Base-by-base conservation (phyloP, 2,113 vertebrate genomes). In the Prinia subflava region DNA sequence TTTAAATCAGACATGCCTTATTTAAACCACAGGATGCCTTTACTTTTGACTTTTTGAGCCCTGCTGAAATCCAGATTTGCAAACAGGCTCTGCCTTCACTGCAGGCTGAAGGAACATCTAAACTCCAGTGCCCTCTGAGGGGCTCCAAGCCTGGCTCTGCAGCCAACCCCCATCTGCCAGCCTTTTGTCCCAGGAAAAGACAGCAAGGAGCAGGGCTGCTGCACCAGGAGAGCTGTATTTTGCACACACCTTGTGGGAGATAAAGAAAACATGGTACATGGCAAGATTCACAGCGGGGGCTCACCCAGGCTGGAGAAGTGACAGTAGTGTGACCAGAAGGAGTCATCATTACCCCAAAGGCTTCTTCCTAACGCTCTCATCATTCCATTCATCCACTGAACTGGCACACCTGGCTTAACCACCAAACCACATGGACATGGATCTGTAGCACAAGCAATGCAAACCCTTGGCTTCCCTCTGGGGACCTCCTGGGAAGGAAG, bases 21-120 rank as follows among this genome's bases (percentile, higher is more conserved):
- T 90, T 88, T 90, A 83, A 85, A 88, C 44, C 35, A 56, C 30
- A 46, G 31, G 15, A 39, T 81, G 13, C 71, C 30, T 92, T 93
- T 41, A 56, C 53, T 62, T 74, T 7, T 15, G 33, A 39, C 60
- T 67, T 81, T 83, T 89, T 84, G 33, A 63, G 47, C 28, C 62
- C 41, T 90, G 47, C 24, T 85, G 70, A 92, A 85, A 52, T 83
- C 33, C 47, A 52, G 37, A 19, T 89, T 83, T 89, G 22, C 44
- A n/a, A 69, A 80, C 20, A 55, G 63, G 31, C 19, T 59, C 35
- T 84, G 55, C 67, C 46, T 78, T 84, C 69, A 22, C 25, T 6
- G 10, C 50, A 55, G 52, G 25, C 7, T 27, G 47, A 77, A 81
- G 28, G 37, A 76, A 67, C 27, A 21, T 35, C 18, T 42, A 27